A percentile compares a stretch with the other conserved stretches of the same genome.
These are phyloP conservation scores for Echeneis naucrates DNA, from an alignment of 2,797 vertebrate genomes.

Conservation along the genomic window DNA sequence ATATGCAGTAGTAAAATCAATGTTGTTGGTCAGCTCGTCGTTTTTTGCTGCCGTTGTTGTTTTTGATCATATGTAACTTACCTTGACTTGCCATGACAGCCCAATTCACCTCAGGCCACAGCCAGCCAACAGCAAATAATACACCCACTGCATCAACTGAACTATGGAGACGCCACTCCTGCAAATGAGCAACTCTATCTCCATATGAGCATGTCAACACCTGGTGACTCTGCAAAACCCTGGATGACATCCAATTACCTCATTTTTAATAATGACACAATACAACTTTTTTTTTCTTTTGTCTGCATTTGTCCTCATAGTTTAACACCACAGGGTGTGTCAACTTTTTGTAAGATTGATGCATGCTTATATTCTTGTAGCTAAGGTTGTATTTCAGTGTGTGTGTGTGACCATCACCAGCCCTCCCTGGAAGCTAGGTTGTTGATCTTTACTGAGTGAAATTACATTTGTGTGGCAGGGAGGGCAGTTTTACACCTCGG, in stretches of 20 bases:
- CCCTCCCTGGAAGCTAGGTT: no score
- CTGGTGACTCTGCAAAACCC: not conserved
- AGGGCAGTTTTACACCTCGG: no score
- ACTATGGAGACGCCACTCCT: not conserved
- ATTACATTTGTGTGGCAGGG: no score
- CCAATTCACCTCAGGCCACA: not conserved
- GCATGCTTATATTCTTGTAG: no score
- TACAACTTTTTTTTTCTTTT: no score
- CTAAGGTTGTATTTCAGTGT: no score
- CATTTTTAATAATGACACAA: not conserved
- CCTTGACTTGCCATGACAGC: constrained; percentile 1
- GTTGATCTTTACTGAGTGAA: no score
- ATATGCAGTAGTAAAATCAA: constrained; percentile 20
- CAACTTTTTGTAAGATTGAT: no score
- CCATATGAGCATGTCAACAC: not conserved
- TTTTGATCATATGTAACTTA: constrained; percentile 18
- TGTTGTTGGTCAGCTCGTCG: not conserved
- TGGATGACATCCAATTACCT: not conserved
- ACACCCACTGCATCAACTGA: no score
- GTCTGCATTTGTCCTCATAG: no score
- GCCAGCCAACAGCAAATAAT: constrained; percentile 2
- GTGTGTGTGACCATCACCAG: no score
- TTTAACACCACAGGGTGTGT: no score
- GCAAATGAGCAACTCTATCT: not conserved
- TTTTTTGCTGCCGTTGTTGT: constrained; percentile 5